Base-by-base conservation (phyloP, 2,113 vertebrate genomes). In the Cyrtonyx montezumae region DNA sequence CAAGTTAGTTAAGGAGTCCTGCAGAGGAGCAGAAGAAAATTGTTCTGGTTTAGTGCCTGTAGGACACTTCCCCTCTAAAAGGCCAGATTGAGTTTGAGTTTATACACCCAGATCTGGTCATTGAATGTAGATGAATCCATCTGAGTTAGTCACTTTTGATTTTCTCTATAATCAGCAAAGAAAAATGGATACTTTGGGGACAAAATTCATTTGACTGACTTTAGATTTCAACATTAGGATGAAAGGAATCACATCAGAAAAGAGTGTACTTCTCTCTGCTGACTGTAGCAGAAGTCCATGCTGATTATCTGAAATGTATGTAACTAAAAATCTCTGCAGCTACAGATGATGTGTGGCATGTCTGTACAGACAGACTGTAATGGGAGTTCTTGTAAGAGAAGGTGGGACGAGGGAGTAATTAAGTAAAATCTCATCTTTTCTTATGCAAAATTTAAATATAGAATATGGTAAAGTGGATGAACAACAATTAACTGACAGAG, bases 381-480 rank as follows among this genome's bases (percentile, higher is more conserved):
- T 88, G 92, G 66, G 88, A 94, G 13, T 82, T 93, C 62, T 76
- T 89, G 88, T 32, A 70, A 76, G 77, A 63, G 88, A 73, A 89
- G 88, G 49, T 73, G 67, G 61, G 70, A 84, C 74, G 77, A 76
- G 87, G 87, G 91, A 94, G 13, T 62, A 93, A 79, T 94, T 94
- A 89, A 93, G 93, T 79, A 91, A 88, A 93, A 92, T 59, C 63
- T 92, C 67, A 58, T 95, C 6, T 74, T 95, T 95, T 91, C n/a
- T 84, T 87, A 94, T 75, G 83, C 74, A 84, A 66, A 93, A 92
- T 96, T 94, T 94, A 92, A 87, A 93, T 92, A 70, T n/a, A 82
- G 80, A 79, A 62, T 82, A 84, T 26, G 25, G 49, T 79, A 73
- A 92, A 94, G 88, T 87, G 55, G 8, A 21, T 87, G 87, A 93